Evolutionary conservation across 2,797 vertebrate genomes (phyloP), one percentile per base, ranked within the genome.

Genomic region (Hyperoplus lanceolatus): DNA sequence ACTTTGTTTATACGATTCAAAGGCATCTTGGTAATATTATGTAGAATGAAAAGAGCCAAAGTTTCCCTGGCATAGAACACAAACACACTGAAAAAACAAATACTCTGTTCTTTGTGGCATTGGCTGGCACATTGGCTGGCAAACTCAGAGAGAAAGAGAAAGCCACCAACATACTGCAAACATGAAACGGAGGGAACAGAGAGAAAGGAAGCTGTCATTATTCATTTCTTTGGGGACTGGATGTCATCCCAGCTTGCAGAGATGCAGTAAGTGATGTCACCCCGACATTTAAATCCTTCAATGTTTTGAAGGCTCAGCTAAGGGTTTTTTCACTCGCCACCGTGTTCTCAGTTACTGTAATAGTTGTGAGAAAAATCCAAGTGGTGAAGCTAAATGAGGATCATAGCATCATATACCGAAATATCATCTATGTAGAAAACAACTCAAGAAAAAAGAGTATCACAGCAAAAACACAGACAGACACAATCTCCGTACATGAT

Each of bases 1-100:
- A 65, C 55, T 81, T 80, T 89, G 78, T 87, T 85, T 82, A 79
- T 57, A 43, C 8, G 41, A 54, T 56, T 80, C 43, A 55, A 82
- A 56, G 39, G 50, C 39, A 69, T 80, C 70, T 50, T 51, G 45
- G 73, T 78, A 58, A 54, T 70, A 45, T 80, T 68, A 51, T 81
- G 42, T 65, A 57, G 70, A 57, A 53, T 71, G n/a, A 78, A 78
- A 76, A 73, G 48, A 77, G 70, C 64, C 73, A 46, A 70, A 45
- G 18, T 80, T 80, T 79, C 75, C 8, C 51, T 79, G 82, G 85
- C 82, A 74, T 75, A 49, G 14, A 43, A 66, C 56, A 62, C 41
- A 77, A 81, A 86, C 71, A 74, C 46, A 70, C 18, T 41, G 14
- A 18, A 56, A 29, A 45, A 70, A 59, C 41, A 65, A 64, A 16